Base-by-base conservation (phyloP, 2,888 invertebrate genomes). In the Microctonus hyperodae region DNA sequence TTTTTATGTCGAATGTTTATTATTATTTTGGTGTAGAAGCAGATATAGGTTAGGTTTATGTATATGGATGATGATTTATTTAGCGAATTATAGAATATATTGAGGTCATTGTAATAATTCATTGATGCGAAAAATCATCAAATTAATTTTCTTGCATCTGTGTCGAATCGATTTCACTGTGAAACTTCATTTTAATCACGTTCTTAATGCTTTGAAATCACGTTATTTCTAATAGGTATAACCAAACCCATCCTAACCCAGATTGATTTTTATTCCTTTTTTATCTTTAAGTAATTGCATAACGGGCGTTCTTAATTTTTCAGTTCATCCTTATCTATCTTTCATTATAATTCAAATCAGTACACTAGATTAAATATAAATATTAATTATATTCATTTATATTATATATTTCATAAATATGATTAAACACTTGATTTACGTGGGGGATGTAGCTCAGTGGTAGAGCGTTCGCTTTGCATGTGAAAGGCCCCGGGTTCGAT, bases 381-480 rank as follows among this genome's bases (percentile, higher is more conserved):
- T 0, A 16, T 16, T 11, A 25, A 20, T 56, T 16, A 31, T 56
- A 16, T 44, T 44, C 44, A 16, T 56, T 56, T 56, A 28, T 20
- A 56, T 31, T 4, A 55, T 16, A 33, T 28, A 44, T 13, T 59
- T 28, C n/a, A n/a, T n/a, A n/a, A n/a, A n/a, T n/a, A n/a, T n/a
- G n/a, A n/a, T n/a, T n/a, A n/a, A n/a, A n/a, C n/a, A n/a, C n/a
- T n/a, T n/a, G n/a, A n/a, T n/a, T n/a, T n/a, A n/a, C n/a, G n/a
- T n/a, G n/a, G n/a, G 89, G 90, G 95, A 93, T 94, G 93, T 95
- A 95, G 95, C 95, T 95, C 95, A 95, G 94, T 94, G 95, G 95
- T 95, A 95, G 95, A 95, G 95, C 95, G 94, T 94, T 95, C 94
- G 95, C 95, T 95, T 95, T 94, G 95, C 95, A 95, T 95, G 95